Percentiles rank a stretch among this genome's conserved stretches.
These are phyloP conservation scores for Chlamydotis undulata DNA, from an alignment of 2,113 vertebrate genomes.

Conservation along the genomic window DNA sequence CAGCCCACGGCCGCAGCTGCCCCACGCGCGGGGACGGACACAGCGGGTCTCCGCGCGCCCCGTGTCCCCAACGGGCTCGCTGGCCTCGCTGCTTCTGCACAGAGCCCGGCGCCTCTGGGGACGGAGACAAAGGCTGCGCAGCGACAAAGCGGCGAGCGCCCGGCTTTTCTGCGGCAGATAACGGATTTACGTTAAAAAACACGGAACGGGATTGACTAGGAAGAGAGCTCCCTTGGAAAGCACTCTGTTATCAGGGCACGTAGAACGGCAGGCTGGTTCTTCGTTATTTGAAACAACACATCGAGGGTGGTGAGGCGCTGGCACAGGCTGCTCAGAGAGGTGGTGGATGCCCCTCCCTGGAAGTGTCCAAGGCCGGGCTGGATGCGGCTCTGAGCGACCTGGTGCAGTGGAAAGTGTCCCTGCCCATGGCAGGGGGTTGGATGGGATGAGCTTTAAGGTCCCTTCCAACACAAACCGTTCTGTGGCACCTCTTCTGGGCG, in stretches of 20 bases:
- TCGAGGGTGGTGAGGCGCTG: background rate
- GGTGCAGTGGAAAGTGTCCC: no score
- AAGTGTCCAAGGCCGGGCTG: no score
- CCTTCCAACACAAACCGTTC: no score
- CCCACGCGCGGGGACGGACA: accelerated
- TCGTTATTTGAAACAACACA: background rate
- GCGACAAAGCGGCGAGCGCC: background rate
- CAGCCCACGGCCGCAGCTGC: accelerated
- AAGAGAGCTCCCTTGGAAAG: background rate
- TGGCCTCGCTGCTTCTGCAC: background rate
- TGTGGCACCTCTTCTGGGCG: no score
- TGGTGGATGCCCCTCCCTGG: no score
- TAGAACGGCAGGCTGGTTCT: background rate
- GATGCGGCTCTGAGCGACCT: no score
- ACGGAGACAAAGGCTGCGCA: background rate
- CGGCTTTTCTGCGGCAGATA: background rate
- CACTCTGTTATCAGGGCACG: background rate
- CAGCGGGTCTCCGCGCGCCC: accelerated
- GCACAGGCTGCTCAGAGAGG: no score
- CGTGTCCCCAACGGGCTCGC: no score
- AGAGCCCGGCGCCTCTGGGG: background rate
- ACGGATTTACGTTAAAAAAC: background rate
- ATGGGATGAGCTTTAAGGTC: no score
- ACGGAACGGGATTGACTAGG: background rate
- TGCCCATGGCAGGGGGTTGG: no score